phyloP scores from a whole-genome alignment of 2,113 vertebrate species.

The Otus sunia region DNA sequence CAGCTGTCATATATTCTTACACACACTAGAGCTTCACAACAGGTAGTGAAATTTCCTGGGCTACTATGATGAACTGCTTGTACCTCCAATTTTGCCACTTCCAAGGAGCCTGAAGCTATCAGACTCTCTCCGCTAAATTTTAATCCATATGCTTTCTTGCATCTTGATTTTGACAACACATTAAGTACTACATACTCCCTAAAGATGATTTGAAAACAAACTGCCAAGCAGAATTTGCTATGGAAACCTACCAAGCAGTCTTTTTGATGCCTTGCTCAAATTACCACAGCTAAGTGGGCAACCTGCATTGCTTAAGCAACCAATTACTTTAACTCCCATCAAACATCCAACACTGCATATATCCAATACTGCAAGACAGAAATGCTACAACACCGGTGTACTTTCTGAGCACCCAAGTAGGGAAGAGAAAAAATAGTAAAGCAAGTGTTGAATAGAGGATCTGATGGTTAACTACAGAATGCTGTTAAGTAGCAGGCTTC shows the following conservation, averaged over 20 bases:
- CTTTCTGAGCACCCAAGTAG: neutral
- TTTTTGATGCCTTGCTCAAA: neutral
- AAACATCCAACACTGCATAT: neutral
- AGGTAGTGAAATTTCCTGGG: neutral
- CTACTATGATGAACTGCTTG: neutral
- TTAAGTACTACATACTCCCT: neutral
- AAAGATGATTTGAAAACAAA: neutral
- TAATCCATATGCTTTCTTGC: neutral
- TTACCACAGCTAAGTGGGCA: neutral
- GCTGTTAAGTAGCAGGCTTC: neutral
- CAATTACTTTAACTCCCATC: neutral
- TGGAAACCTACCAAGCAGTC: neutral
- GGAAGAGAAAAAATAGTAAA: neutral
- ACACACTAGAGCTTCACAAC: neutral
- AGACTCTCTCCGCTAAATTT: neutral
- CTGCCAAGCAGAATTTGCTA: neutral
- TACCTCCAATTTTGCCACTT: neutral
- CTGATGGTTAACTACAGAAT: neutral
- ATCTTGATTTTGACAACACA: neutral
- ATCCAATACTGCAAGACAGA: neutral
- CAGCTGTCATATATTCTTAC: neutral
- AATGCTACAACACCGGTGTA: neutral
- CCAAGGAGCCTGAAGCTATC: neutral
- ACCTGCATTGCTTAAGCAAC: neutral
- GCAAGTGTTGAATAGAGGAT: neutral